A percentile compares a stretch with the other conserved stretches of the same genome.
Evolutionary conservation across 2,888 invertebrate species (phyloP).

Genomic region (Erebia epiphron): DNA sequence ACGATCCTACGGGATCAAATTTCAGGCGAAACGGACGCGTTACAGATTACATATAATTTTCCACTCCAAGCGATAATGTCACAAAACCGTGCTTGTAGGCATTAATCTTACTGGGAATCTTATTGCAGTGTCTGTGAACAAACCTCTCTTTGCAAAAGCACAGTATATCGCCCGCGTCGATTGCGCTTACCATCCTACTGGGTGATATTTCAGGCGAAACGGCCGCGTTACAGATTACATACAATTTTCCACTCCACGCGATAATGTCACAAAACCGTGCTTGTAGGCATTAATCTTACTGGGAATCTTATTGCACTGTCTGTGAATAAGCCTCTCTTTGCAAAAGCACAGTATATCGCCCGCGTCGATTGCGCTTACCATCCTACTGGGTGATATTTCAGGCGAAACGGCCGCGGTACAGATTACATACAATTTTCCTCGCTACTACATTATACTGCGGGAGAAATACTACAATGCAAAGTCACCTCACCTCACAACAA

Average conservation of each 20-base stretch:
- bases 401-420: conserved; percentile 63
- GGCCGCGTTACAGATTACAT: conserved; percentile 70
- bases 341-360: conserved; percentile 52
- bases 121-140: conserved; percentile 30
- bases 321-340: conserved; percentile 50
- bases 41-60: conserved; percentile 60
- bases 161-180: conserved; percentile 58
- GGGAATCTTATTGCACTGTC: conserved; percentile 24
- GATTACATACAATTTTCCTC: conserved; percentile 72
- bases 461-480: conserved; percentile 6
- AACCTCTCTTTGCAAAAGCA: conserved; percentile 54
- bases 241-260: conserved; percentile 30
- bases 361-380: conserved; percentile 66
- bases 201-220: conserved; percentile 68
- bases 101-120: not conserved
- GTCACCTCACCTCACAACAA: not conserved
- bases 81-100: not conserved
- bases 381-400: conserved; percentile 68
- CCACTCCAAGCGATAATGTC: no score
- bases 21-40: conserved; percentile 62
- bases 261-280: no score
- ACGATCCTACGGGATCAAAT: conserved; percentile 65
- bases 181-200: conserved; percentile 62
- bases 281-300: not conserved
- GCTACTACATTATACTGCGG: conserved; percentile 54